A percentile compares a stretch with the other conserved stretches of the same genome.
phyloP scores from a whole-genome alignment of 2,797 vertebrate species.

The Amniataba percoides region DNA sequence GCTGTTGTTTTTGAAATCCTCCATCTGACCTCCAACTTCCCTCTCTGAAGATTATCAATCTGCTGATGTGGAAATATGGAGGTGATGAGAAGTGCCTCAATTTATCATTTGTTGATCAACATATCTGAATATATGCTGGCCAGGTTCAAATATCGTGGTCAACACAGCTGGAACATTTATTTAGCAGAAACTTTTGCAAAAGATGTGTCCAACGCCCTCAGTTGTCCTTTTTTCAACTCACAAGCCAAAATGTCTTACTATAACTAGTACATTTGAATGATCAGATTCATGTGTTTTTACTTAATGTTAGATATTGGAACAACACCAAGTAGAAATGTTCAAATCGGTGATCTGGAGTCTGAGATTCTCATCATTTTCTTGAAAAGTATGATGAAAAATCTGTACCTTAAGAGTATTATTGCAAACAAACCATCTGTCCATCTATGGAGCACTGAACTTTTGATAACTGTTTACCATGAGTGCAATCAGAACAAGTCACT shows the following conservation, averaged over 20 bases:
- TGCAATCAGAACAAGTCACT: neutral
- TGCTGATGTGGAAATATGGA: neutral
- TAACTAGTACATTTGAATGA: neutral
- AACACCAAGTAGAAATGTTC: no score
- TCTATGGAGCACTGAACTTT: neutral
- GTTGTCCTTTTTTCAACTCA: neutral
- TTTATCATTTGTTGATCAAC: neutral
- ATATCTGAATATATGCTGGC: neutral
- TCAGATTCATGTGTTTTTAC: neutral
- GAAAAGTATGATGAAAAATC: neutral
- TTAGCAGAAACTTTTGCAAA: neutral
- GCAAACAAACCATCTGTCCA: neutral
- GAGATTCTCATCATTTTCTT: neutral
- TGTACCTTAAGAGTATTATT: neutral
- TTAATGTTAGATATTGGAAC: neutral
- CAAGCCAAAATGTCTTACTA: neutral
- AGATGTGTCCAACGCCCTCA: neutral
- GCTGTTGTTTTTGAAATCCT: slow-evolving; percentile 16
- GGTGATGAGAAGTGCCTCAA: neutral
- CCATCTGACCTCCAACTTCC: neutral
- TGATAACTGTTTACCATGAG: neutral
- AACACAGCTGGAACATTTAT: neutral
- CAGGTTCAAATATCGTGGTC: neutral
- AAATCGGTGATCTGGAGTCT: neutral
- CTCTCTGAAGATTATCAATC: neutral